Base-by-base conservation (phyloP, 1,140 invertebrate genomes). In the Hyposmocoma kahamanoa region DNA sequence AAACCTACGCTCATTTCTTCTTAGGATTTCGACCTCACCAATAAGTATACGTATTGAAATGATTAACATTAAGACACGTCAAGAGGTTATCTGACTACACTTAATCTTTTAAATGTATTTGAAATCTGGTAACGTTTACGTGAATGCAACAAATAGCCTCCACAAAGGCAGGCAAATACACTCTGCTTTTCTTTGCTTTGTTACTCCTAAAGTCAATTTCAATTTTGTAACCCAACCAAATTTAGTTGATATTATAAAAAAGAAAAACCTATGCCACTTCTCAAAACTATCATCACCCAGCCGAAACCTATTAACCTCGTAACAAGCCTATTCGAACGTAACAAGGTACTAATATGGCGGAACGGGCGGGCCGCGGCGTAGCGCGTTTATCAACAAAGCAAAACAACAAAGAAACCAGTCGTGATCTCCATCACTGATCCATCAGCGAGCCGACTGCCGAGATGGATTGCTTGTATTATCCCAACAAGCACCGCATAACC, bases 391-490 rank as follows among this genome's bases (percentile, higher is more conserved):
- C 70, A 74, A 79, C 69, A 75, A 67, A 78, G 64, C 68, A 78
- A 79, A 78, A 82, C 67, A 74, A 84, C 72, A 72, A 70, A 63
- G 58, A 53, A 67, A 69, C 69, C 46, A 73, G 62, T 72, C 76
- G 72, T 75, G 76, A 74, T 67, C 53, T 63, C 72, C 78, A 80
- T 82, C 72, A 72, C 61, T 64, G 71, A 80, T 80, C 76, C 76
- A 80, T 78, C 77, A 76, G 64, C 67, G 65, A 53, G 34, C 43
- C 61, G 68, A 66, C 67, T 68, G 73, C 65, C 60, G 72, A 78
- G 78, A 84, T 82, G 71, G 73, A 84, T 84, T 67, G 69, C 68
- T 68, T 58, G 55, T 65, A 82, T 81, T 84, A 80, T 70, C 71
- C 69, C 66, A 65, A 69, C 71, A 70, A 80, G 65, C 74, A 60